Base-by-base conservation (phyloP, 2,113 vertebrate species). In the Galeopterus variegatus region DNA sequence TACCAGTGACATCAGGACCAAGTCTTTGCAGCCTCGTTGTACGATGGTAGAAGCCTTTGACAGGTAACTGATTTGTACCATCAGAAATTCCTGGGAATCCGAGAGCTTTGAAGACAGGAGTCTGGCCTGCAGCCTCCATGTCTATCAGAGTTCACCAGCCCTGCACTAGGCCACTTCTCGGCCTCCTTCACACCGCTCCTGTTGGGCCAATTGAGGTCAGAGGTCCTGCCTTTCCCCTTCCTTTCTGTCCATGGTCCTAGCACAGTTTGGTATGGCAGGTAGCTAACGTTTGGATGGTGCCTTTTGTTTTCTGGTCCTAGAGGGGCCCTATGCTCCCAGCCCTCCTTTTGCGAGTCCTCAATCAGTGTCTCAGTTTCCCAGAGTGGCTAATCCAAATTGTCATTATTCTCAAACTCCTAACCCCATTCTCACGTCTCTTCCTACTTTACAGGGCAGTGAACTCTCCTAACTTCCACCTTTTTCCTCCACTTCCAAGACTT, bases 1-100 rank as follows among this genome's bases (percentile, higher is more conserved):
- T 77, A 99, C 99, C 11, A 98, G 94, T 72, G 97, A 98, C 14
- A 95, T 99, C 92, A 98, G 99, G 94, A 99, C 96, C 18, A 97
- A 98, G 81, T 97, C 98, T 86, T 90, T 99, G 88, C 97, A 98
- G 70, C 98, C 99, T 0, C 96, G 98, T 21, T 97, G 98, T 21
- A 98, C 96, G 0, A 98, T 99, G 19, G 88, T 97, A 52, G 99
- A 99, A 94, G 99, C 99, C 56, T 95, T 99, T 91, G 98, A 98
- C 96, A 99, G 98, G 99, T 99, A 97, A 98, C 98, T 93, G 4
- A 7, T n/a, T 11, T 6, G 5, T 8, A 41, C 28, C 0, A 0
- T 41, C 24, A 23, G 45, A n/a, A 72, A 6, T 41, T 28, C 28
- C 3, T 6, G 1, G 62, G 45, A 1, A 3, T 64, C 67, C 17